Base-by-base conservation (phyloP, 2,888 invertebrate species). In the Drosophila anomelani region DNA sequence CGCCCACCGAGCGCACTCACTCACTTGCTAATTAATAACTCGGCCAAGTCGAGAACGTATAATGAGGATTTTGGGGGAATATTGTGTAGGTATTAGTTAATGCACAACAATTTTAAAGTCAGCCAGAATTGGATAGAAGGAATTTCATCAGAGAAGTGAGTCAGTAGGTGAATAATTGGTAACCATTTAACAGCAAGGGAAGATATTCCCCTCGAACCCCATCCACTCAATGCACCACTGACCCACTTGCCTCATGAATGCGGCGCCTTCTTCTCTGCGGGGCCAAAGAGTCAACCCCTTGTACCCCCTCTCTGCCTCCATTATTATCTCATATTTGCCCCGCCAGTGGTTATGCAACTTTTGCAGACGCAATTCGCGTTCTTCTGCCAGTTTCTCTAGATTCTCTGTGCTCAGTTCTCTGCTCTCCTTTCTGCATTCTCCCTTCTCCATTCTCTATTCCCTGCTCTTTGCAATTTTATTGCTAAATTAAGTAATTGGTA, bases 401-500 rank as follows among this genome's bases (percentile, higher is more conserved):
- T 60, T 46, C 29, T 56, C 17, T 49, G 41, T 54, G 26, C 49
- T 61, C 29, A 36, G 73, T 66, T 75, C 67, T 75, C 23, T 38
- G 69, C 5, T 46, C 26, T 51, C 4, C 39, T 64, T 63, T 78
- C 69, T 70, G 20, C 4, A 10, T 41, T 46, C 46, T 58, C 32
- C 29, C 0, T 62, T 34, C 34, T 56, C 29, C 32, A 23, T 53
- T 46, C 26, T 51, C 8, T 29, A 12, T 39, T 34, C 57, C 55
- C 47, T 44, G 75, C 73, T 79, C 69, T 68, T 47, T 83, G 70
- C 78, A 75, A 59, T 79, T 74, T 81, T 86, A 78, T 86, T 84
- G 85, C 82, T 80, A 84, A 87, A 87, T 84, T 87, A 82, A 87
- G 88, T 84, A 84, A 84, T 84, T 84, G 88, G 62, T 80, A 62